Conservation (phyloP, 2,113 vertebrate genomes). For the Candoia aspera region DNA sequence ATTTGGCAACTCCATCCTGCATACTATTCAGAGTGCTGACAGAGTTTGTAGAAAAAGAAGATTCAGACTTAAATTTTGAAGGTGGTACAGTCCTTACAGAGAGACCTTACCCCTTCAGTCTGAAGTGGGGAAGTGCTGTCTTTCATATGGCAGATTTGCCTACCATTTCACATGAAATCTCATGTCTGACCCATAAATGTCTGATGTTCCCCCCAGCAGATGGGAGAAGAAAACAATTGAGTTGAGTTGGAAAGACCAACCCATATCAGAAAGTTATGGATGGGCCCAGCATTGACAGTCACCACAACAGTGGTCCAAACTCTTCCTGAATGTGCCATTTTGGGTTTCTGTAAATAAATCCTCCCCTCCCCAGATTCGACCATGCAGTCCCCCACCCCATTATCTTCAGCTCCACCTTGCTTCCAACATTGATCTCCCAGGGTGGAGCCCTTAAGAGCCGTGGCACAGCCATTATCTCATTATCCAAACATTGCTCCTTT, state of each 20-base stretch:
- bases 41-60: background rate
- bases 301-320: background rate
- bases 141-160: background rate
- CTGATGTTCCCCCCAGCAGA: too few species aligned
- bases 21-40: background rate
- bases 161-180: background rate
- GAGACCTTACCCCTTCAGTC: background rate
- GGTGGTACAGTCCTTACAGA: background rate
- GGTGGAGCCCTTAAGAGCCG: background rate
- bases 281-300: background rate
- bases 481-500: constrained; percentile 1
- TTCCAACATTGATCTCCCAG: background rate
- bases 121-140: background rate
- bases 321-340: background rate
- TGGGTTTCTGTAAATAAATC: background rate
- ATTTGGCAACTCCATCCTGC: background rate
- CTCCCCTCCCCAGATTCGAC: background rate
- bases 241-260: too few species aligned
- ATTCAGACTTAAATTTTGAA: background rate
- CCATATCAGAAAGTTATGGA: background rate
- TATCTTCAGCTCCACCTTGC: background rate
- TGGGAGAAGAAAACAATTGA: too few species aligned
- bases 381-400: background rate
- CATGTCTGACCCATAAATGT: background rate
- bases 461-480: constrained; percentile 15